A percentile compares a stretch with the other conserved stretches of the same genome.
These are phyloP conservation scores for Drosophila vallismaia DNA, from an alignment of 2,888 invertebrate species.

Conservation along the genomic window DNA sequence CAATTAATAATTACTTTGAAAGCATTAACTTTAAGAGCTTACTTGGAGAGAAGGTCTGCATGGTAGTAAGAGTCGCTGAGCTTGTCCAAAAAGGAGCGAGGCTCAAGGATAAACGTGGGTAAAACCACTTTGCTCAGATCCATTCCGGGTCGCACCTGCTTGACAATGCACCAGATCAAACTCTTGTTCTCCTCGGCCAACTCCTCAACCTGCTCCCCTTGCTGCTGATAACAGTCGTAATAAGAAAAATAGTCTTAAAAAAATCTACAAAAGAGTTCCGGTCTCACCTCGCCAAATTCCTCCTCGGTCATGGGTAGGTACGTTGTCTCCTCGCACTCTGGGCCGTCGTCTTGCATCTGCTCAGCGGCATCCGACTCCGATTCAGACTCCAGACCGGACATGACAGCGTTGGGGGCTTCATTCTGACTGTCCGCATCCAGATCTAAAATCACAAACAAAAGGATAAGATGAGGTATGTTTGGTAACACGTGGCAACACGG, in stretches of 20 bases:
- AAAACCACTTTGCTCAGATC: constrained; percentile 93
- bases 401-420: constrained; percentile 85
- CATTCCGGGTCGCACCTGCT: constrained; percentile 98
- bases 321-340: constrained; percentile 85
- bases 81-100: constrained; percentile 96
- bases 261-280: neutral
- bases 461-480: neutral
- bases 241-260: neutral
- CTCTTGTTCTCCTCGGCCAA: constrained; percentile 97
- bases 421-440: constrained; percentile 89
- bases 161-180: constrained; percentile 96
- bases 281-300: constrained; percentile 86
- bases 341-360: constrained; percentile 43
- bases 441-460: constrained; percentile 84
- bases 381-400: constrained; percentile 85
- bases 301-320: constrained; percentile 86
- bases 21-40: constrained; percentile 65
- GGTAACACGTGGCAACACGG: neutral
- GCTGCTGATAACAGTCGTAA: constrained; percentile 83
- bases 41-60: constrained; percentile 94
- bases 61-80: constrained; percentile 97
- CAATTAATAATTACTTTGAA: neutral
- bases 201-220: constrained; percentile 94
- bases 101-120: constrained; percentile 97
- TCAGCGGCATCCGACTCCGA: constrained; percentile 86